Evolutionary conservation across 2,797 vertebrate species (phyloP).

Genomic region (Pseudomugil tenellus): DNA sequence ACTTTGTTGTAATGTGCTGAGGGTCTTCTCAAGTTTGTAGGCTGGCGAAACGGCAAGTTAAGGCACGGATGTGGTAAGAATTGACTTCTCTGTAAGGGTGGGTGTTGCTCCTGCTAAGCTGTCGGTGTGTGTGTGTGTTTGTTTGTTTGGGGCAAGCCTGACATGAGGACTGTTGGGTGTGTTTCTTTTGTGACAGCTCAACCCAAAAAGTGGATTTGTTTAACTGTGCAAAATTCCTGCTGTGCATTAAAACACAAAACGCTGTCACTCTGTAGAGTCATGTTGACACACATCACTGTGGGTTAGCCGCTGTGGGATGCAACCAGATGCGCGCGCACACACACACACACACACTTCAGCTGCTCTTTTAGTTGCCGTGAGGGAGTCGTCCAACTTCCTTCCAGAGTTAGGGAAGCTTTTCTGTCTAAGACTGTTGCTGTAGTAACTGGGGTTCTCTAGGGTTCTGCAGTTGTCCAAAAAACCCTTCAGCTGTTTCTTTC

Average conservation of each 20-base stretch:
- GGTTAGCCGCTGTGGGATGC: not conserved
- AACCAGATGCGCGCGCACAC: not conserved
- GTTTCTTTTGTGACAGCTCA: slow-evolving; percentile 9
- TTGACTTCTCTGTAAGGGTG: not conserved
- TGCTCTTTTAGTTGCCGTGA: slow-evolving; percentile 6
- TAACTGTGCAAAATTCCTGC: slow-evolving; percentile 27
- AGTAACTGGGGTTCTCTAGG: not conserved
- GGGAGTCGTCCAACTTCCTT: not conserved
- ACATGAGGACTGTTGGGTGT: not conserved
- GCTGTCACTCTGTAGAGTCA: not conserved
- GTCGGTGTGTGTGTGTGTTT: not conserved
- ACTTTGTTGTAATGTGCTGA: not conserved
- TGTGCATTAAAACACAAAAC: slow-evolving; percentile 9
- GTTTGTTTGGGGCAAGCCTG: not conserved
- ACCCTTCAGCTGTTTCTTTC: not conserved
- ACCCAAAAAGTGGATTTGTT: slow-evolving; percentile 14
- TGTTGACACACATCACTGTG: not conserved
- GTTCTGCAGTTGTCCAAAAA: not conserved
- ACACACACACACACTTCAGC: slow-evolving; percentile 11
- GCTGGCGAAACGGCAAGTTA: slow-evolving; percentile 6
- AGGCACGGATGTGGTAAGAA: slow-evolving; percentile 30
- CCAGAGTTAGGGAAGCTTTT: not conserved
- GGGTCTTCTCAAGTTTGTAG: not conserved
- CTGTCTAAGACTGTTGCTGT: not conserved
- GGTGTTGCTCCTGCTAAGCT: slow-evolving; percentile 16